These are phyloP conservation scores for Plagodis pulveraria DNA, from an alignment of 2,888 invertebrate genomes.

Conservation along the genomic window DNA sequence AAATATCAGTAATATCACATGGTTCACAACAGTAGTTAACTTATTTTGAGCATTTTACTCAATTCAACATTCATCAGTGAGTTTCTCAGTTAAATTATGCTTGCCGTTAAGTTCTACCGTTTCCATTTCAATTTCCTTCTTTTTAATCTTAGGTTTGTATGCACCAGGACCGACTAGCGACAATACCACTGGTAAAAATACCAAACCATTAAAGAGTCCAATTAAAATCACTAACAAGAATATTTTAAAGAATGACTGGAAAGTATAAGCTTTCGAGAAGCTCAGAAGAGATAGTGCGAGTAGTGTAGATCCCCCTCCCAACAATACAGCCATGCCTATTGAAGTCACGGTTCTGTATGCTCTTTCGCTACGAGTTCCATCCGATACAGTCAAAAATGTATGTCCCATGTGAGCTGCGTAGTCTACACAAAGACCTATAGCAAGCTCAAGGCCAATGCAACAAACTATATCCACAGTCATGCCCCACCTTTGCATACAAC, in stretches of 20 bases:
- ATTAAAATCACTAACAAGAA: constrained; percentile 91
- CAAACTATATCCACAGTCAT: constrained; percentile 93
- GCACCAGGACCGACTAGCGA: constrained; percentile 89
- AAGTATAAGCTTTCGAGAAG: constrained; percentile 90
- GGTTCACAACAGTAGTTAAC: constrained; percentile 15
- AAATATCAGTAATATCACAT: constrained; percentile 26
- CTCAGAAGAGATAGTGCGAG: constrained; percentile 89
- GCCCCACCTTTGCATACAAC: constrained; percentile 92
- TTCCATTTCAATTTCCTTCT: constrained; percentile 53
- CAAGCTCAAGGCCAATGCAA: constrained; percentile 91
- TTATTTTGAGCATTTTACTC: background rate
- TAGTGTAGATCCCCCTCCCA: constrained; percentile 91
- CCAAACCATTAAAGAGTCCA: constrained; percentile 91
- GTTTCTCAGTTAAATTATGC: constrained; percentile 46
- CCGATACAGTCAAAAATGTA: constrained; percentile 88
- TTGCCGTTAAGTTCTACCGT: constrained; percentile 68
- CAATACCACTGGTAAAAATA: constrained; percentile 90
- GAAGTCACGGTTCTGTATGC: constrained; percentile 87
- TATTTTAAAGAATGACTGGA: constrained; percentile 90
- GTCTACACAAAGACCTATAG: constrained; percentile 93
- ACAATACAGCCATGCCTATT: constrained; percentile 91
- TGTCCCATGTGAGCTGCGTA: constrained; percentile 93
- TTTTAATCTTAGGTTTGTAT: constrained; percentile 55
- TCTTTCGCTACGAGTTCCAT: constrained; percentile 83
- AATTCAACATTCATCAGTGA: constrained; percentile 19